phyloP scores from a whole-genome alignment of 2,797 vertebrate species.

The Petrocephalus schoutedeni region DNA sequence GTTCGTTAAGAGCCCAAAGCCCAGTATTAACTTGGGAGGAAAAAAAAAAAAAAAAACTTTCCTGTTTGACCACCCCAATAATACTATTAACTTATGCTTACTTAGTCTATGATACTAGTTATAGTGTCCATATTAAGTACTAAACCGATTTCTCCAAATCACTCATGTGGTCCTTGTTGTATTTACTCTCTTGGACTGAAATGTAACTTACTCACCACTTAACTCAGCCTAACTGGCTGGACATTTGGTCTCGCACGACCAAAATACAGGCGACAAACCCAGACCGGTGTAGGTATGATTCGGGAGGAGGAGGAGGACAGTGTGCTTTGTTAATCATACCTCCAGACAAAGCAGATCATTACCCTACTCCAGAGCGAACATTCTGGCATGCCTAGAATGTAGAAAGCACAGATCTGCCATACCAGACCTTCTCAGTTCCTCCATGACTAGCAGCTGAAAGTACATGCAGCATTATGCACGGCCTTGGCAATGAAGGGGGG shows the following conservation, averaged over 20 bases:
- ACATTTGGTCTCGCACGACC: background rate
- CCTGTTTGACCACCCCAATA: background rate
- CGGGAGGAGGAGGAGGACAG: background rate
- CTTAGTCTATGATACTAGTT: background rate
- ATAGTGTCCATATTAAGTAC: background rate
- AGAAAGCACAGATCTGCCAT: background rate
- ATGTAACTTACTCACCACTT: background rate
- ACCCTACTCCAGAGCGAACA: background rate
- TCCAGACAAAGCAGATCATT: background rate
- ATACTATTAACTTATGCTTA: background rate
- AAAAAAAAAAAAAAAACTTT: too few species aligned
- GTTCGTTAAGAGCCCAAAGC: background rate
- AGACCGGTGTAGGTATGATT: background rate
- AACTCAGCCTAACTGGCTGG: background rate
- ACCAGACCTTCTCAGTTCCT: background rate
- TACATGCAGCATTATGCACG: background rate
- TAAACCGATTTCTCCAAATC: background rate
- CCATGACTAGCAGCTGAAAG: background rate
- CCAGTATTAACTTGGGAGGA: background rate
- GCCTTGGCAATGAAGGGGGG: background rate
- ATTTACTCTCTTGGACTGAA: background rate
- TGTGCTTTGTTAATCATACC: background rate
- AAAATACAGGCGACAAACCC: background rate
- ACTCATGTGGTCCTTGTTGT: background rate
- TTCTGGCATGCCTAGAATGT: background rate